Evolutionary conservation across 2,113 vertebrate genomes (phyloP), one percentile per base, ranked within the genome.

Genomic region (Perca flavescens): DNA sequence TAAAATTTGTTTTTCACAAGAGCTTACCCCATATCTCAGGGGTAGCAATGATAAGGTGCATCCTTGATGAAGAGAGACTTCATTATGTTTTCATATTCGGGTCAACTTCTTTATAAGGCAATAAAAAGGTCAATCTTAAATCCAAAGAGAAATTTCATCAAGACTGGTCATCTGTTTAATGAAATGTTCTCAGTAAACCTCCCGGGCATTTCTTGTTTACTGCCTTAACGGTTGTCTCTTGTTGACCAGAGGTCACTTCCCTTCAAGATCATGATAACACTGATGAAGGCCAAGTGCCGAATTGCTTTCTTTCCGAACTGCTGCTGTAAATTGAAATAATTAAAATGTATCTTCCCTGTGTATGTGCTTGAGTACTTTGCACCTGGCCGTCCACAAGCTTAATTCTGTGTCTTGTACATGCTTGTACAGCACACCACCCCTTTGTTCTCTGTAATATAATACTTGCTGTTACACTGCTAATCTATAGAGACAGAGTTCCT

Each of bases 401-500:
- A 68, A 77, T 76, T 79, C 28, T 72, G 71, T 68, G 47, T 34
- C 36, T 50, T 76, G 72, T 76, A 61, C 12, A 58, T 56, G 9
- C 54, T 83, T 78, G 63, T 77, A 62, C 43, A 76, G 74, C 73
- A 43, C 64, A 31, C 16, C 36, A 10, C 43, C 72, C 40, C 82
- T 84, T 88, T 90, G 84, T 89, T 91, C 88, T 82, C 25, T 22
- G 47, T 63, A 63, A 91, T 88, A 85, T 75, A 77, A 92, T 77
- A 49, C 80, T 78, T 57, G 21, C 70, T 21, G 34, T 71, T 87
- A 71, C 54, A 64, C 78, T 46, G 67, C 74, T 86, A 86, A 85
- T 90, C 91, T 82, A 77, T 60, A 6, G 77, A 90, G 91, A 76
- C 68, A 52, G 60, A 58, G 60, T 66, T 83, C 40, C 58, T 86